Percentiles rank a stretch among this genome's conserved stretches.
phyloP scores from a whole-genome alignment of 1,140 invertebrate species.

The Brachionus sp. region DNA sequence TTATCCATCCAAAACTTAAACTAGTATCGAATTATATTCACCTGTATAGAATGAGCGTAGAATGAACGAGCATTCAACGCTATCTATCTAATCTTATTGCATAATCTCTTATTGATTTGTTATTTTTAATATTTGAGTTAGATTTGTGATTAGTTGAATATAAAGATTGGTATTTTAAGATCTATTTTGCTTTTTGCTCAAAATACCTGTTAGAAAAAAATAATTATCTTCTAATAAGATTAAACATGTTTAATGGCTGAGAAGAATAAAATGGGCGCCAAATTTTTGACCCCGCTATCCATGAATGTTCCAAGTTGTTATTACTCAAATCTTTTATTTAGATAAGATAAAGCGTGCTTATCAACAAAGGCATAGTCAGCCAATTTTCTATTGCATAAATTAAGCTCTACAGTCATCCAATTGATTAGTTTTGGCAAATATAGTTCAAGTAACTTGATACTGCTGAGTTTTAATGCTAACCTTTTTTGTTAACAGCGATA shows the following conservation, averaged over 20 bases:
- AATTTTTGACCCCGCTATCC: no score
- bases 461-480: neutral
- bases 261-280: no score
- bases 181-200: neutral
- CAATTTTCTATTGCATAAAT: conserved; percentile 4
- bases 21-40: neutral
- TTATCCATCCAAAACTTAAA: neutral
- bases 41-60: neutral
- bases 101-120: neutral
- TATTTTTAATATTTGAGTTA: neutral
- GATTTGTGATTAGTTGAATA: neutral
- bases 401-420: neutral
- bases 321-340: no score
- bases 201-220: neutral
- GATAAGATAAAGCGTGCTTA: neutral
- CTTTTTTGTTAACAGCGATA: conserved; percentile 16
- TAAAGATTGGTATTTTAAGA: conserved; percentile 3
- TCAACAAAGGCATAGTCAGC: neutral
- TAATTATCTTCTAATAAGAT: neutral
- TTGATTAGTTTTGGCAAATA: conserved; percentile 3
- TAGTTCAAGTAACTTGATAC: conserved; percentile 6
- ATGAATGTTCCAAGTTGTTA: neutral
- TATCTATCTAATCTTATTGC: neutral
- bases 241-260: no score
- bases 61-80: neutral